Evolutionary conservation across 2,888 invertebrate species (phyloP).

Genomic region (Hyppa rectilinea): DNA sequence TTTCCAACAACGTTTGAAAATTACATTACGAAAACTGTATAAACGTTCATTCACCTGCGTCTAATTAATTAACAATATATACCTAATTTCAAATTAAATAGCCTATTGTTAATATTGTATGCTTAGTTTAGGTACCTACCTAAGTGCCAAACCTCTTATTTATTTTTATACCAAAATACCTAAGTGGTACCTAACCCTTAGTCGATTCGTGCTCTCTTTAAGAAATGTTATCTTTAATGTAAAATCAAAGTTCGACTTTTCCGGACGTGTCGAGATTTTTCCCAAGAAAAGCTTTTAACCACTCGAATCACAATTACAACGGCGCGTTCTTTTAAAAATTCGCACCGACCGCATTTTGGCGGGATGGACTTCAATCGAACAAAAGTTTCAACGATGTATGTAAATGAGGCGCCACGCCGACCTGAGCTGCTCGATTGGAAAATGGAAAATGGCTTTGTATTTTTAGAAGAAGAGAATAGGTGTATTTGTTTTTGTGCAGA

Average conservation of each 20-base stretch:
- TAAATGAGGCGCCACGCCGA: constrained; percentile 70
- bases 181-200: constrained; percentile 21
- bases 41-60: constrained; percentile 21
- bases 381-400: constrained; percentile 75
- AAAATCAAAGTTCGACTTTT: constrained; percentile 68
- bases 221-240: constrained; percentile 46
- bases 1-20: constrained; percentile 46
- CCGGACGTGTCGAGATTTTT: constrained; percentile 75
- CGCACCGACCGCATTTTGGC: constrained; percentile 73
- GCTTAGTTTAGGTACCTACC: background rate
- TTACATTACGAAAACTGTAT: constrained; percentile 45
- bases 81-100: background rate
- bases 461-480: constrained; percentile 64
- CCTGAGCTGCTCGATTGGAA: constrained; percentile 61
- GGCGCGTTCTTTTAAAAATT: constrained; percentile 76
- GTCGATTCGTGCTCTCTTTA: constrained; percentile 20
- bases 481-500: constrained; percentile 57
- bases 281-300: constrained; percentile 84
- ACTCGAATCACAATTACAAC: constrained; percentile 81
- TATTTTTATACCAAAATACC: constrained; percentile 2
- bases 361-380: constrained; percentile 73
- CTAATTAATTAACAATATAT: constrained; percentile 4
- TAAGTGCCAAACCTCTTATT: background rate
- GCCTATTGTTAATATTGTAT: background rate
- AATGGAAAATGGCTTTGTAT: constrained; percentile 65